Evolutionary conservation across 2,113 vertebrate species (phyloP).

Genomic region (Nannospalax galili): DNA sequence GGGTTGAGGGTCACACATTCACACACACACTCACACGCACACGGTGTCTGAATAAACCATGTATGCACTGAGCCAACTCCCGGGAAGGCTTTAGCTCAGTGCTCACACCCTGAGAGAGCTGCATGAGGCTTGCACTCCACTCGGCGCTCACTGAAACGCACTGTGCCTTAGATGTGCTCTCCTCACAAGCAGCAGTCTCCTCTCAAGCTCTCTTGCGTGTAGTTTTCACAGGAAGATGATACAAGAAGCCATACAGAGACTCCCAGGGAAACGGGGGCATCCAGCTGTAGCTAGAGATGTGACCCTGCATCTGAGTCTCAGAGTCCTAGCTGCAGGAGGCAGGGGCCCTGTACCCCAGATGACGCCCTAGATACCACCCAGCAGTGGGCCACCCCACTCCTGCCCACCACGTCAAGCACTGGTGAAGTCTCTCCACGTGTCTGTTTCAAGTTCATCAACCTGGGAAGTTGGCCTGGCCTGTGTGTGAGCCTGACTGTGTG

Average conservation of each 20-base stretch:
- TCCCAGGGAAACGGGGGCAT: not conserved
- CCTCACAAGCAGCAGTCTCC: not conserved
- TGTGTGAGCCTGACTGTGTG: not conserved
- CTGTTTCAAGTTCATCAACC: not conserved
- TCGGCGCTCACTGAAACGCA: not conserved
- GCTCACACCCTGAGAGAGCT: not conserved
- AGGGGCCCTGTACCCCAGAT: not conserved
- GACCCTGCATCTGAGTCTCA: too few species aligned
- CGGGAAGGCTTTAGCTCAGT: not conserved
- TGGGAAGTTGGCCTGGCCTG: too few species aligned
- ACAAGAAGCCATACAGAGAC: not conserved
- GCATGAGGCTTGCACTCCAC: fast-evolving
- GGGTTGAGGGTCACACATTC: too few species aligned
- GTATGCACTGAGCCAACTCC: not conserved
- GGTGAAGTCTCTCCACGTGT: fast-evolving
- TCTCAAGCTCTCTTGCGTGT: not conserved
- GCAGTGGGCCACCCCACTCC: fast-evolving
- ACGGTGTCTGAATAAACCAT: too few species aligned
- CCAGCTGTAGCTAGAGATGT: not conserved
- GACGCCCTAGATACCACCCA: not conserved
- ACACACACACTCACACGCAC: not conserved
- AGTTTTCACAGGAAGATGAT: not conserved
- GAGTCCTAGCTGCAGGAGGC: not conserved
- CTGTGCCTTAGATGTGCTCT: not conserved
- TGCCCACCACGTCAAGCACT: fast-evolving